Percentiles rank a stretch among this genome's conserved stretches.
phyloP scores from a whole-genome alignment of 2,888 invertebrate genomes.

The Andrena trimmerana region DNA sequence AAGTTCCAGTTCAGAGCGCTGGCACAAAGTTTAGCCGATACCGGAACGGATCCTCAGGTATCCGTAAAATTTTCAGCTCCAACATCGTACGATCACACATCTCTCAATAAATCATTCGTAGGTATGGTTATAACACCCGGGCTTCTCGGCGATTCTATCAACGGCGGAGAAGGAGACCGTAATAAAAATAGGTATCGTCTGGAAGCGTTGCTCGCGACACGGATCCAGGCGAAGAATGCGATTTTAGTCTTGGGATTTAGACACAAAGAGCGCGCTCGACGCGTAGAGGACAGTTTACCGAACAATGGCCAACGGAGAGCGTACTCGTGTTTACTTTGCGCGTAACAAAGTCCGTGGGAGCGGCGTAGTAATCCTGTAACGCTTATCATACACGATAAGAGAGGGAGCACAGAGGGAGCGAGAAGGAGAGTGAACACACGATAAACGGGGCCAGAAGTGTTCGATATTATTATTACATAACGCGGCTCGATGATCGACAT shows the following conservation, averaged over 20 bases:
- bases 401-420: conserved; percentile 17
- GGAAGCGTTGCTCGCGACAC: conserved; percentile 4
- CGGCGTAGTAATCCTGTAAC: conserved; percentile 44
- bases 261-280: background rate
- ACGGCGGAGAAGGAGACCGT: background rate
- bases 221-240: conserved; percentile 15
- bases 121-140: background rate
- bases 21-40: no score
- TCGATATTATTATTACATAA: conserved; percentile 53
- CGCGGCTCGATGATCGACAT: conserved; percentile 19
- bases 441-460: conserved; percentile 32
- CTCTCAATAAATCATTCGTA: background rate
- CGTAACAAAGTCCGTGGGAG: conserved; percentile 53
- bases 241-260: conserved; percentile 3
- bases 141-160: conserved; percentile 4
- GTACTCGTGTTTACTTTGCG: conserved; percentile 39
- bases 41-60: background rate
- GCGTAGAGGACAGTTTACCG: conserved; percentile 14
- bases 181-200: background rate
- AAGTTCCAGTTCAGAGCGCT: no score
- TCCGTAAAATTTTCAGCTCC: background rate
- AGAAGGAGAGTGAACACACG: conserved; percentile 39
- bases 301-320: conserved; percentile 33
- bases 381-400: conserved; percentile 54
- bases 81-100: background rate